Base-by-base conservation (phyloP, 2,888 invertebrate genomes). In the Thecocarcelia acutangulata region DNA sequence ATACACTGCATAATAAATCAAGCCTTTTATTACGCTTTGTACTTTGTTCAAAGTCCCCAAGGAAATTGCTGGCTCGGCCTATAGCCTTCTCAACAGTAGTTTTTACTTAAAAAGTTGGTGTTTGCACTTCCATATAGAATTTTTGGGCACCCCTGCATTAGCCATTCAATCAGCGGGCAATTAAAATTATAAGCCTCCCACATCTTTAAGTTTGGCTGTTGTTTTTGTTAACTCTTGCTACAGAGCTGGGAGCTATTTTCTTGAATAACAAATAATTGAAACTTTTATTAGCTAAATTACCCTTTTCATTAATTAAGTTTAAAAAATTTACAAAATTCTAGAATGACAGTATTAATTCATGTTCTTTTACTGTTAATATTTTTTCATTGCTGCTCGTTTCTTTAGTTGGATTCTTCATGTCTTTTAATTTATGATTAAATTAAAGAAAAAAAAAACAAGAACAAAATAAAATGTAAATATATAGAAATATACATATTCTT, bases 361-460 rank as follows among this genome's bases (percentile, higher is more conserved):
- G 64, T 52, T 72, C 48, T 40, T 33, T 69, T 63, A 56, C 52
- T 33, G 33, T 74, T 74, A 24, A 48, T 52, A 64, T 6, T 44
- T 28, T 52, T 12, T 37, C 8, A 13, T 40, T 11, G 42, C 24
- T 69, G 42, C 40, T 66, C 33, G n/a, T 70, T 48, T 19, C 40
- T 61, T 54, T n/a, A 11, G 12, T n/a, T 37, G 11, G 48, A 37
- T 46, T 68, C 64, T 40, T 52, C 59, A 52, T 54, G 48, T 68
- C 64, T 82, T 61, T 63, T 75, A 64, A 72, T 78, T 72, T 78
- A 70, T 78, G 64, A 70, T 66, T 78, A 70, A 82, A 77, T 77
- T 77, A 77, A 73, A 75, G 9, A 73, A 69, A n/a, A n/a, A n/a
- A n/a, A n/a, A n/a, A n/a, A n/a, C n/a, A n/a, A n/a, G n/a, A n/a